Conservation (phyloP, 1,140 invertebrate genomes). For the Drosophila insularis region DNA sequence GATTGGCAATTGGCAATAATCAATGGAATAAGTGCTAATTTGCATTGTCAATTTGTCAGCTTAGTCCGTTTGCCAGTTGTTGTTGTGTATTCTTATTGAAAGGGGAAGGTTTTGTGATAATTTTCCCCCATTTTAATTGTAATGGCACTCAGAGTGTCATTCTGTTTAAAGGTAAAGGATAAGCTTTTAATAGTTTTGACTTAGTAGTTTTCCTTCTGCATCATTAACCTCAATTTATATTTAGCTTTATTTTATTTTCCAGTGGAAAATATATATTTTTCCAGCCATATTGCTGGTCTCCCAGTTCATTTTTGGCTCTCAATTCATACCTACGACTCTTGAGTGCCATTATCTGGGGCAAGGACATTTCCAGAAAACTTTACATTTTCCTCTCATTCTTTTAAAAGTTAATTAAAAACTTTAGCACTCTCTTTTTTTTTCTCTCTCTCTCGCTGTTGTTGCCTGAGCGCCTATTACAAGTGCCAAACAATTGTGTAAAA, state of each 20-base stretch:
- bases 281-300: slow-evolving; percentile 48
- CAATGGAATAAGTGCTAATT: slow-evolving; percentile 59
- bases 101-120: background rate
- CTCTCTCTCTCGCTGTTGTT: background rate
- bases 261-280: slow-evolving; percentile 15
- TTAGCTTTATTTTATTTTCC: background rate
- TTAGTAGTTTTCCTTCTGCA: background rate
- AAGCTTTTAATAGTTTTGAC: background rate
- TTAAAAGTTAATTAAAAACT: slow-evolving; percentile 71
- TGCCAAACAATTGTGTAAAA: slow-evolving; percentile 55
- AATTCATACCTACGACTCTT: slow-evolving; percentile 56
- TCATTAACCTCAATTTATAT: background rate
- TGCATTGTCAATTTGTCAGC: slow-evolving; percentile 44
- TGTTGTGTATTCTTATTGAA: background rate
- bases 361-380: slow-evolving; percentile 36
- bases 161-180: background rate
- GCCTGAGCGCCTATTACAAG: slow-evolving; percentile 66
- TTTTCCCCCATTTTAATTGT: background rate
- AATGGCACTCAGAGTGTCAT: background rate
- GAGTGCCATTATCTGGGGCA: slow-evolving; percentile 28
- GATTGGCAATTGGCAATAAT: slow-evolving; percentile 64
- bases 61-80: slow-evolving; percentile 10
- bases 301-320: slow-evolving; percentile 58
- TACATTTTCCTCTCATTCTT: slow-evolving; percentile 14
- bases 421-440: background rate